Conservation (phyloP, 1,140 invertebrate genomes). For the Lysiphlebus fabarum region DNA sequence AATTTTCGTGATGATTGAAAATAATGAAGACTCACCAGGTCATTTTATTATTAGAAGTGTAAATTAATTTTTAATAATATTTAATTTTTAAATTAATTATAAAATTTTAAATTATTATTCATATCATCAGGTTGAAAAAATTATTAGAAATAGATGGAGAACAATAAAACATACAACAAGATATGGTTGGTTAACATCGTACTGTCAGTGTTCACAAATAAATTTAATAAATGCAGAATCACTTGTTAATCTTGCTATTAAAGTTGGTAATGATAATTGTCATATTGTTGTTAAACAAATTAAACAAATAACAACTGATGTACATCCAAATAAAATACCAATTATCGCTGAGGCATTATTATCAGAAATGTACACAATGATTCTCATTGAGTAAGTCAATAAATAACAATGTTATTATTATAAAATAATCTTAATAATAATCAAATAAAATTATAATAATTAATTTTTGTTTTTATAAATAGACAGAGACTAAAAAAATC, state of each 20-base stretch:
- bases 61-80: no score
- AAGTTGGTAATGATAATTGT: constrained; percentile 24
- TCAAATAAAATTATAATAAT: no score
- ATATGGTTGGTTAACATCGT: constrained; percentile 4
- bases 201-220: constrained; percentile 8
- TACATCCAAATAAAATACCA: constrained; percentile 20
- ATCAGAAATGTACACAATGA: constrained; percentile 20
- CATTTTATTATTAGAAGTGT: no score
- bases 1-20: no score
- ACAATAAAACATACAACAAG: no score
- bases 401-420: not conserved
- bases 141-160: no score
- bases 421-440: not conserved
- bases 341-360: constrained; percentile 14
- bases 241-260: constrained; percentile 10
- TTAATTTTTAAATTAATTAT: no score
- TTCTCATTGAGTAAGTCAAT: constrained; percentile 21
- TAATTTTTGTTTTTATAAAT: constrained; percentile 1
- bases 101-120: no score
- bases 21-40: no score
- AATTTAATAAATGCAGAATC: constrained; percentile 17
- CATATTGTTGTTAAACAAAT: constrained; percentile 15
- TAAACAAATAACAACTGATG: constrained; percentile 8
- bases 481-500: constrained; percentile 13
- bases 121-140: no score